Evolutionary conservation across 2,888 invertebrate genomes (phyloP).

Genomic region (Torymus auratus): DNA sequence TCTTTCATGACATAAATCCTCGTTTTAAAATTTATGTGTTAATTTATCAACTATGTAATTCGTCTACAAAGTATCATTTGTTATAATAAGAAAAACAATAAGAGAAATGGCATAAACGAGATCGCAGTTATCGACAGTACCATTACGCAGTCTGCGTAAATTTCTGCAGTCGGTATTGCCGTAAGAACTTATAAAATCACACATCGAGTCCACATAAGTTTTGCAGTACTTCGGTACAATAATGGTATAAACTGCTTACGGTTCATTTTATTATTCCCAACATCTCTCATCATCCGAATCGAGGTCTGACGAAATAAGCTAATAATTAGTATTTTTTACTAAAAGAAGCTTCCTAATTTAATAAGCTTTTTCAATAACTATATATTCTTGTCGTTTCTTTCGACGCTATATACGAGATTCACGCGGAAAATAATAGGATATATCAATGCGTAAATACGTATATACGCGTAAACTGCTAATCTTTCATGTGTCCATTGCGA

Average conservation of each 20-base stretch:
- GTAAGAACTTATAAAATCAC: slow-evolving; percentile 55
- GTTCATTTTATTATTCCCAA: slow-evolving; percentile 41
- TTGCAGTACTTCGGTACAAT: slow-evolving; percentile 41
- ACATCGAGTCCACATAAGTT: slow-evolving; percentile 51
- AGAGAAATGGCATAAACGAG: slow-evolving; percentile 70
- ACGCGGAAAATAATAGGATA: slow-evolving; percentile 18
- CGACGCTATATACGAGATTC: slow-evolving; percentile 5
- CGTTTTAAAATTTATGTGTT: slow-evolving; percentile 8
- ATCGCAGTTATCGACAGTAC: slow-evolving; percentile 64
- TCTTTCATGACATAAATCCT: slow-evolving; percentile 29
- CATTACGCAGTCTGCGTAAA: background rate
- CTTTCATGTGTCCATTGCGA: slow-evolving; percentile 8
- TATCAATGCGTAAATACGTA: slow-evolving; percentile 27
- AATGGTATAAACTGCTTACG: slow-evolving; percentile 42
- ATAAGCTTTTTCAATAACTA: slow-evolving; percentile 32
- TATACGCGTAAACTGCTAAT: slow-evolving; percentile 12
- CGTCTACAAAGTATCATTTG: slow-evolving; percentile 31
- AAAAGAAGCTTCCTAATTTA: slow-evolving; percentile 36
- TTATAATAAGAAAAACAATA: slow-evolving; percentile 38
- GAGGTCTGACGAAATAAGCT: slow-evolving; percentile 49
- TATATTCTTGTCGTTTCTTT: background rate
- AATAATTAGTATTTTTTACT: slow-evolving; percentile 26
- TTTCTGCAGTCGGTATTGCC: slow-evolving; percentile 29
- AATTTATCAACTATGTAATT: slow-evolving; percentile 32
- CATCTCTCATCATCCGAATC: slow-evolving; percentile 41